Evolutionary conservation across 2,797 vertebrate species (phyloP).

Genomic region (Cetoscarus ocellatus): DNA sequence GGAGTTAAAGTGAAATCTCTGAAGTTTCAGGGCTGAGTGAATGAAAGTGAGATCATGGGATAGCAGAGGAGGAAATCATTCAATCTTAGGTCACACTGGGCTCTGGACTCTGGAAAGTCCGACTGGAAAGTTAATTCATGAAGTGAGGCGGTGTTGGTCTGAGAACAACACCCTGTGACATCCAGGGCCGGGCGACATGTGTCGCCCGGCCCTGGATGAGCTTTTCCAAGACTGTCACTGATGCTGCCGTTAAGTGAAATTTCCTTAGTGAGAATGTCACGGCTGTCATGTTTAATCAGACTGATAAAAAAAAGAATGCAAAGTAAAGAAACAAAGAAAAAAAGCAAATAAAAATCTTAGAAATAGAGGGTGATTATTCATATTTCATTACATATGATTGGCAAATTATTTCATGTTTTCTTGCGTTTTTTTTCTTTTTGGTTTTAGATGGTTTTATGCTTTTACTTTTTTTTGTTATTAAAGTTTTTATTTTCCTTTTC

Average conservation of each 20-base stretch:
- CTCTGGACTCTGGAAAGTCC: slow-evolving; percentile 34
- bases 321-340: background rate
- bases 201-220: slow-evolving; percentile 13
- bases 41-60: slow-evolving; percentile 68
- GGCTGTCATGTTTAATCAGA: slow-evolving; percentile 17
- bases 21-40: slow-evolving; percentile 36
- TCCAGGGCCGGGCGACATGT: no score
- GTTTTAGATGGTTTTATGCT: no score
- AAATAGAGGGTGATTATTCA: no score
- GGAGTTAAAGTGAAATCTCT: slow-evolving; percentile 13
- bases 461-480: no score
- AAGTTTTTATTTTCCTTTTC: no score
- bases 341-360: background rate
- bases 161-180: slow-evolving; percentile 55
- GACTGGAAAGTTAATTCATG: slow-evolving; percentile 59
- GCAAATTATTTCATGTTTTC: no score
- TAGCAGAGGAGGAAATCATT: slow-evolving; percentile 51
- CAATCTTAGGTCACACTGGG: slow-evolving; percentile 54
- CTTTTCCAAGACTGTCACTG: slow-evolving; percentile 24
- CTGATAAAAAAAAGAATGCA: slow-evolving; percentile 1
- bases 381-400: no score
- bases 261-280: slow-evolving; percentile 16
- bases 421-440: no score
- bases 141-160: slow-evolving; percentile 42
- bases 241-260: slow-evolving; percentile 29